These are phyloP conservation scores for Hecatera dysodea DNA, from an alignment of 2,888 invertebrate species.

Conservation along the genomic window DNA sequence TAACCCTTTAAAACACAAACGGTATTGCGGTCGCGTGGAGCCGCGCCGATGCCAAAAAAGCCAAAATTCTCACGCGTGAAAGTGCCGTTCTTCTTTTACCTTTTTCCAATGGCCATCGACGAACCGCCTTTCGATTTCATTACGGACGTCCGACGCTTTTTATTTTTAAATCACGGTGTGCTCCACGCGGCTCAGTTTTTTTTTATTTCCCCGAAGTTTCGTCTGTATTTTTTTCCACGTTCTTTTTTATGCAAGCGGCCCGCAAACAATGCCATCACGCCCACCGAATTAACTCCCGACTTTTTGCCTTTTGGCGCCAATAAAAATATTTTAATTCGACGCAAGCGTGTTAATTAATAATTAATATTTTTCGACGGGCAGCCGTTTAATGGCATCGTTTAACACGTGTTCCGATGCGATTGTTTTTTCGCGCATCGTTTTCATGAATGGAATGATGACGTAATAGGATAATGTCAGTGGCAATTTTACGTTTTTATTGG, in stretches of 20 bases:
- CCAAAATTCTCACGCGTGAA: slow-evolving; percentile 90
- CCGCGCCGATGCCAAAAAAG: slow-evolving; percentile 82
- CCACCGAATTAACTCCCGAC: slow-evolving; percentile 89
- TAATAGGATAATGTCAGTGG: slow-evolving; percentile 90
- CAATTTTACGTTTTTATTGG: slow-evolving; percentile 90
- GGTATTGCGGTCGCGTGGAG: slow-evolving; percentile 68
- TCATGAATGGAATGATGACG: slow-evolving; percentile 90
- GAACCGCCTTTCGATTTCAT: slow-evolving; percentile 91
- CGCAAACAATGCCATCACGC: slow-evolving; percentile 90
- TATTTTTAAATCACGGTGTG: slow-evolving; percentile 90
- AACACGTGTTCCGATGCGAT: slow-evolving; percentile 89
- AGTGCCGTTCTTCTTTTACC: slow-evolving; percentile 88
- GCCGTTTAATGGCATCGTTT: slow-evolving; percentile 87
- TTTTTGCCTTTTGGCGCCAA: slow-evolving; percentile 89
- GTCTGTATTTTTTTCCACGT: slow-evolving; percentile 85
- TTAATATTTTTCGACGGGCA: slow-evolving; percentile 89
- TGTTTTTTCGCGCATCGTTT: slow-evolving; percentile 88
- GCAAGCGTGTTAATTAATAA: slow-evolving; percentile 88
- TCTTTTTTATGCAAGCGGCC: slow-evolving; percentile 87
- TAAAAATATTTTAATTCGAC: slow-evolving; percentile 90
- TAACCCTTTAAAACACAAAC: slow-evolving; percentile 73
- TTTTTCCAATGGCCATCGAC: slow-evolving; percentile 90
- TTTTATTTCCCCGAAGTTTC: slow-evolving; percentile 83
- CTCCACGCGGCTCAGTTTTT: slow-evolving; percentile 83
- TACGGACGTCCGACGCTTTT: slow-evolving; percentile 89